These are phyloP conservation scores for Flexamia atlantica DNA, from an alignment of 2,888 invertebrate species.

Conservation along the genomic window DNA sequence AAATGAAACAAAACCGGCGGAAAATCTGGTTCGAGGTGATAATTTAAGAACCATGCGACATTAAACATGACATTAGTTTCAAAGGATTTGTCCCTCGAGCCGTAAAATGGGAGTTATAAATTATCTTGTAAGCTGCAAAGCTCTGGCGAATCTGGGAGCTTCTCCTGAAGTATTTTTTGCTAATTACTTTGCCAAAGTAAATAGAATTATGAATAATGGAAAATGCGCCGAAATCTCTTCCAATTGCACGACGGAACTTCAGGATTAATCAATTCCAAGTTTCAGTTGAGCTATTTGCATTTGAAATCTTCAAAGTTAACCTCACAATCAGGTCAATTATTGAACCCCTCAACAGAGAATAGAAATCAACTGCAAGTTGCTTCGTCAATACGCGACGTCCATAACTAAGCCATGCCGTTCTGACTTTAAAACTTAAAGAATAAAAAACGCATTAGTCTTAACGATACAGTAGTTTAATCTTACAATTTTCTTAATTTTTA, in stretches of 20 bases:
- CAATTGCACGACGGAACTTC: background rate
- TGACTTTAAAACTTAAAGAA: too few relatives aligned
- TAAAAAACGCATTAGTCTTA: too few relatives aligned
- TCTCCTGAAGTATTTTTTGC: background rate
- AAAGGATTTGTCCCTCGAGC: conserved; percentile 2
- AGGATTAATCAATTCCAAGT: conserved; percentile 12
- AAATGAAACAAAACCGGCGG: background rate
- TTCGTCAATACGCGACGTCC: background rate
- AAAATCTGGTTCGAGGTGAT: background rate
- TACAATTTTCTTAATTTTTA: too few relatives aligned
- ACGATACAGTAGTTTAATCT: too few relatives aligned
- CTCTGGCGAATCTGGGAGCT: background rate
- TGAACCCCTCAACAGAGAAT: conserved; percentile 29
- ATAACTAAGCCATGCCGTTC: background rate
- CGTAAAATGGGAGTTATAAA: conserved; percentile 2
- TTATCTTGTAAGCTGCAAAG: background rate
- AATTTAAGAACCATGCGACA: conserved; percentile 11
- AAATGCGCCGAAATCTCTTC: background rate
- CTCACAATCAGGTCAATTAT: conserved; percentile 26
- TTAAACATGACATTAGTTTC: conserved; percentile 13
- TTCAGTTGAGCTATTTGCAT: conserved; percentile 19
- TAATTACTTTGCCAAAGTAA: background rate
- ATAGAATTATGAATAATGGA: background rate
- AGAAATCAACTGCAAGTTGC: background rate
- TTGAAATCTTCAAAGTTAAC: conserved; percentile 43